phyloP scores from a whole-genome alignment of 1,140 invertebrate genomes.

The Hesperophylax magnus region DNA sequence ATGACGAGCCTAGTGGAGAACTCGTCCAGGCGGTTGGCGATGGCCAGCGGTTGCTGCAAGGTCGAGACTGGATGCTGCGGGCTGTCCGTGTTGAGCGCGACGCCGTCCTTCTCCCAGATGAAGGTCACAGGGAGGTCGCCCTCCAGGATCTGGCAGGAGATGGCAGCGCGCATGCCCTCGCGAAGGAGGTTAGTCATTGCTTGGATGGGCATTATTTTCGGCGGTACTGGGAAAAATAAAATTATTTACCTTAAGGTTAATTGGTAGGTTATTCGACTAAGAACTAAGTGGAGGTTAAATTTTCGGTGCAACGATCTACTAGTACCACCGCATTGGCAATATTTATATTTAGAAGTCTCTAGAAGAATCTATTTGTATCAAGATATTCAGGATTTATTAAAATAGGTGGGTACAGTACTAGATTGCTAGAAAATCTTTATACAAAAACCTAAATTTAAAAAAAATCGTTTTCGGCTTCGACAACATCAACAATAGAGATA shows the following conservation, averaged over 20 bases:
- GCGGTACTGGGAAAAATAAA: slow-evolving; percentile 79
- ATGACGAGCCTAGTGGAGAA: slow-evolving; percentile 92
- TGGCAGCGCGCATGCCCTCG: slow-evolving; percentile 92
- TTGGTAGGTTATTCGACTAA: background rate
- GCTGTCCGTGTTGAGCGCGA: slow-evolving; percentile 69
- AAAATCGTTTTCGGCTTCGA: no score
- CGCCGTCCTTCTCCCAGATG: slow-evolving; percentile 86
- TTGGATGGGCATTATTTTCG: slow-evolving; percentile 89
- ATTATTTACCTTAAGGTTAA: background rate
- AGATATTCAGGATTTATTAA: no score
- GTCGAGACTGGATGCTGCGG: slow-evolving; percentile 58
- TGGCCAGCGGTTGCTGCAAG: slow-evolving; percentile 64
- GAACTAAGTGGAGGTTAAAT: background rate
- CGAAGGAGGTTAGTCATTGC: slow-evolving; percentile 84
- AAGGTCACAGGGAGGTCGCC: slow-evolving; percentile 94
- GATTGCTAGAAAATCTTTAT: no score
- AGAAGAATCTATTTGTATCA: no score
- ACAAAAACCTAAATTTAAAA: no score
- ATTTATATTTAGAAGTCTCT: no score
- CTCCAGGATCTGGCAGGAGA: slow-evolving; percentile 94
- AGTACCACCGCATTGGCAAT: background rate
- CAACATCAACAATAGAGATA: no score
- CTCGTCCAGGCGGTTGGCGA: slow-evolving; percentile 81
- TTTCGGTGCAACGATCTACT: background rate
- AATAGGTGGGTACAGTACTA: no score